Conservation (phyloP, 2,113 vertebrate species). For the Salvelinus alpinus region DNA sequence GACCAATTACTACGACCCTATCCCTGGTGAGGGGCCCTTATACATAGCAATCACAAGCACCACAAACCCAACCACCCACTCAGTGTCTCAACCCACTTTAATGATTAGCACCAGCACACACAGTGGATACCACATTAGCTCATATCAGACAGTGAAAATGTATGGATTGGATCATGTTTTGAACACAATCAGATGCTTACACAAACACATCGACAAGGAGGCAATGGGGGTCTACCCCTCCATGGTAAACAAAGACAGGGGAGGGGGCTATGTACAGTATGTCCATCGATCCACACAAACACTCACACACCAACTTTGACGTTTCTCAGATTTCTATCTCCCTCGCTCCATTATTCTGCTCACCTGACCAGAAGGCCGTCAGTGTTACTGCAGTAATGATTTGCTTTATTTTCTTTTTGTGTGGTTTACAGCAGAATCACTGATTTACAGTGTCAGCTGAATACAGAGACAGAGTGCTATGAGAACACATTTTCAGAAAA, state of each 20-base stretch:
- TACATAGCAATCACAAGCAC: not conserved
- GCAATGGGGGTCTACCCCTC: too few species aligned
- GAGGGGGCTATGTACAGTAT: too few species aligned
- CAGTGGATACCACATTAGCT: too few species aligned
- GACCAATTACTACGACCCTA: not conserved
- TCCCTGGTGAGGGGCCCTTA: too few species aligned
- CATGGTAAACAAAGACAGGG: too few species aligned
- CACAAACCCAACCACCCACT: too few species aligned
- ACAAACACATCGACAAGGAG: too few species aligned
- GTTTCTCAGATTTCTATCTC: constrained; percentile 28
- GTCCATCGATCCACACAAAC: too few species aligned
- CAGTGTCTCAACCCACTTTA: not conserved
- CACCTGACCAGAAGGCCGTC: constrained; percentile 45
- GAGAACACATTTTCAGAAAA: constrained; percentile 3
- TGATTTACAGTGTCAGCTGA: constrained; percentile 29
- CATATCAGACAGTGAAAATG: too few species aligned
- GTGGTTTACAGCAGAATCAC: constrained; percentile 61
- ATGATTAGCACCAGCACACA: too few species aligned
- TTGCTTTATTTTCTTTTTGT: constrained; percentile 56
- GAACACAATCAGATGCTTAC: too few species aligned
- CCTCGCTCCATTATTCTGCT: constrained; percentile 3
- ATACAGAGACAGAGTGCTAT: constrained; percentile 23
- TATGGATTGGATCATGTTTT: not conserved
- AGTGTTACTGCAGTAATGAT: constrained; percentile 50
- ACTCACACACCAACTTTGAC: too few species aligned